Conservation (phyloP, 35 echinoderm and acorn worm genomes). For the Eucidaris tribuloides region DNA sequence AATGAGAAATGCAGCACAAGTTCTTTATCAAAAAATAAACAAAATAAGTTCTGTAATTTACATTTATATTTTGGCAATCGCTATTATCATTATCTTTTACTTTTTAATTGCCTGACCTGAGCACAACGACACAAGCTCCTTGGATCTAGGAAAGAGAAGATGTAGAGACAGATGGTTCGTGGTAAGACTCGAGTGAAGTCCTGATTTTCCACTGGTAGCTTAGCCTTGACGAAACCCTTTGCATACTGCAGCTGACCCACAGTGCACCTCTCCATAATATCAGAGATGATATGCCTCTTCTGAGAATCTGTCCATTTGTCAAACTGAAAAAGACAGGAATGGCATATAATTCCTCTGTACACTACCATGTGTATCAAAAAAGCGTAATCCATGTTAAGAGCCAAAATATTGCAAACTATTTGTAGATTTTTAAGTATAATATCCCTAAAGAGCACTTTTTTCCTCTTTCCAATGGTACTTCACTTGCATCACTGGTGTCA, state of each 20-base stretch:
- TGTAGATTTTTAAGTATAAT: background rate
- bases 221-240: conserved; percentile 40
- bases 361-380: background rate
- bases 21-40: no score
- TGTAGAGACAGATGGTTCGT: conserved; percentile 69
- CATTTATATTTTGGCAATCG: no score
- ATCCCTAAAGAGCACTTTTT: no score
- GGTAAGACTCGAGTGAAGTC: conserved; percentile 84
- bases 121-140: conserved; percentile 91
- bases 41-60: no score
- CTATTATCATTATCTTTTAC: no score
- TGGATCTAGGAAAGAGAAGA: conserved; percentile 94
- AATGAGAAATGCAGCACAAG: no score
- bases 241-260: conserved; percentile 68
- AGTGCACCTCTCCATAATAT: conserved; percentile 72
- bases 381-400: no score
- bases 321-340: conserved; percentile 24
- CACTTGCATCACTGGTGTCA: no score
- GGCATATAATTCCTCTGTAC: no score
- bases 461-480: no score
- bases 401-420: no score
- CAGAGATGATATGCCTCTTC: conserved; percentile 52
- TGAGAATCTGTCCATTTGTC: conserved; percentile 90
- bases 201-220: conserved; percentile 64
- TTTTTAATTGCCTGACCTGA: conserved; percentile 65